Evolutionary conservation across 2,113 vertebrate genomes (phyloP).

Genomic region (Labeo catla): DNA sequence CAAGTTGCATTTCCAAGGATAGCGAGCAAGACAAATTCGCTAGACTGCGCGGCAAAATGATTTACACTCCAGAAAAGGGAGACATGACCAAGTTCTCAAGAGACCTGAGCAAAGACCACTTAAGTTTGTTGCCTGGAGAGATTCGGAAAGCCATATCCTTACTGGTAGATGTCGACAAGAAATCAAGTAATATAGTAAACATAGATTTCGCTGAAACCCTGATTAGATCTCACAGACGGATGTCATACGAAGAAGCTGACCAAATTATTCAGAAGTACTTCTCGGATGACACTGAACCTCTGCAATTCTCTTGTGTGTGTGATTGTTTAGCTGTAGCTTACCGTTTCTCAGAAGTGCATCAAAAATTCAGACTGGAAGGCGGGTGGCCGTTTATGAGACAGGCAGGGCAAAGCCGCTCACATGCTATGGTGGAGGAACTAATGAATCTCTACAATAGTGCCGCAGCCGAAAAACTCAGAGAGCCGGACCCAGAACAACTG

Average conservation of each 20-base stretch:
- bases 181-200: constrained; percentile 7
- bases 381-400: constrained; percentile 1
- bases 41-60: constrained; percentile 6
- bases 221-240: constrained; percentile 1
- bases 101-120: neutral
- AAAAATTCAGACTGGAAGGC: constrained; percentile 28
- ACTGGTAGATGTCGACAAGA: constrained; percentile 18
- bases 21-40: constrained; percentile 39
- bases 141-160: constrained; percentile 38
- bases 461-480: constrained; percentile 39
- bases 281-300: neutral
- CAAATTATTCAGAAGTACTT: constrained; percentile 19
- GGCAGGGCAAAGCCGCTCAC: constrained; percentile 4
- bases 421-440: constrained; percentile 53
- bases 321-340: constrained; percentile 42
- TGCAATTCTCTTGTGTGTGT: neutral
- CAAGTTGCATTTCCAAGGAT: constrained; percentile 37
- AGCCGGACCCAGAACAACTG: constrained; percentile 32
- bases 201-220: neutral
- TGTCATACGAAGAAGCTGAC: constrained; percentile 46
- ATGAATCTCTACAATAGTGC: constrained; percentile 53
- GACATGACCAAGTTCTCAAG: neutral
- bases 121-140: neutral
- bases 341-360: constrained; percentile 37
- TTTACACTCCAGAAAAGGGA: constrained; percentile 16